phyloP scores from a whole-genome alignment of 1,140 invertebrate genomes.

The Drosophila biarmipes region DNA sequence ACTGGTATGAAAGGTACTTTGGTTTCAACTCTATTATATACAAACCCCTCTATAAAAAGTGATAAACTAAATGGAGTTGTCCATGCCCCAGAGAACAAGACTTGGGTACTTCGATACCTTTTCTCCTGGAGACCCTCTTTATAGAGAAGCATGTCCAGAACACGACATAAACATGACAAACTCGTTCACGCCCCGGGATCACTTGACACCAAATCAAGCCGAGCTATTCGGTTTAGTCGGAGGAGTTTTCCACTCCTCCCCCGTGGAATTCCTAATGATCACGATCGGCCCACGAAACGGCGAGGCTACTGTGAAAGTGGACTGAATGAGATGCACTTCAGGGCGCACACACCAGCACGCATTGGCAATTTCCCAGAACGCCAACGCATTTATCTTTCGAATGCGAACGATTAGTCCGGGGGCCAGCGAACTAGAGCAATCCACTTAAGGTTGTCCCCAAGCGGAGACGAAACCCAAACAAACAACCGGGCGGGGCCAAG shows the following conservation, averaged over 20 bases:
- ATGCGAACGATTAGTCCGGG: slow-evolving; percentile 65
- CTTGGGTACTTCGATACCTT: not conserved
- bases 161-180: slow-evolving; percentile 73
- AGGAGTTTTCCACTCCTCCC: slow-evolving; percentile 25
- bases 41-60: not conserved
- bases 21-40: not conserved
- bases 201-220: slow-evolving; percentile 66
- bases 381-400: slow-evolving; percentile 75
- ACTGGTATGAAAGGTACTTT: no score
- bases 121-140: not conserved
- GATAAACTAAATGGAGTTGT: slow-evolving; percentile 12
- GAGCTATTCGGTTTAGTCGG: slow-evolving; percentile 1
- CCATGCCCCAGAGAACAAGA: slow-evolving; percentile 7
- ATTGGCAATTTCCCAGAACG: slow-evolving; percentile 80
- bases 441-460: slow-evolving; percentile 62
- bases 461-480: slow-evolving; percentile 40
- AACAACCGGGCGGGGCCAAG: slow-evolving; percentile 62
- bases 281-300: slow-evolving; percentile 30
- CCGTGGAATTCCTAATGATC: slow-evolving; percentile 40
- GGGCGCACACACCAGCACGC: slow-evolving; percentile 27
- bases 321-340: slow-evolving; percentile 35
- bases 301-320: slow-evolving; percentile 47
- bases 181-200: slow-evolving; percentile 61
- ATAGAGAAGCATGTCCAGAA: slow-evolving; percentile 49
- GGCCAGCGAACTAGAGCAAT: slow-evolving; percentile 55